Base-by-base conservation (phyloP, 2,888 invertebrate genomes). In the Cheilosia grossa region DNA sequence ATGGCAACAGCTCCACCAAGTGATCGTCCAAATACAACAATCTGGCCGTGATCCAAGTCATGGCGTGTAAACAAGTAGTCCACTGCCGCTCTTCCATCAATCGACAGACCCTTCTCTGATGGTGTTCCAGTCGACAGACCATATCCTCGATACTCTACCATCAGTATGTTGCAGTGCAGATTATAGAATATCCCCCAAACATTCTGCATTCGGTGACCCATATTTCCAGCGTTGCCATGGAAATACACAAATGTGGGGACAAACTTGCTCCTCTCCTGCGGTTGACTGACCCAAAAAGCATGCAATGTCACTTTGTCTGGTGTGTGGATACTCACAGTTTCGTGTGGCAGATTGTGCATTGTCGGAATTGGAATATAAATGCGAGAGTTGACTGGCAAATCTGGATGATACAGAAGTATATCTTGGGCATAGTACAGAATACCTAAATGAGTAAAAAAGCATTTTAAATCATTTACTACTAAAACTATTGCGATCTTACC, bases 151-250 rank as follows among this genome's bases (percentile, higher is more conserved):
- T 98, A 99, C 90, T 99, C 99, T n/a, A 98, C 94, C 94, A 98
- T 94, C 58, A 98, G 92, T 87, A 98, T 94, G 91, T 99, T 98
- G 88, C 97, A 96, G 87, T 95, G 95, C 69, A 97, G 93, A 89
- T 95, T 94, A 88, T 96, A 94, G 91, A 96, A 97, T 78, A 98
- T 93, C 4, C 96, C 97, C 87, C 95, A 95, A n/a, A 96, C 96
- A 93, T 98, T 98, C 89, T 96, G 95, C 88, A 98, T 93, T 87
- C 97, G 95, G 90, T 98, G 98, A 0, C 98, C 98, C 94, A 98
- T 97, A 91, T 98, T 99, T 15, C 98, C 98, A 67, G 98, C 98
- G 94, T 98, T 99, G 6, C 98, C 98, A 93, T 99, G 98, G 87
- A 98, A 95, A 92, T 97, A 98, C 64, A 98, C 92, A 89, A 98